Percentiles rank a stretch among this genome's conserved stretches.
Conservation (phyloP, 2,888 invertebrate species). For the Cephonodes hylas region DNA sequence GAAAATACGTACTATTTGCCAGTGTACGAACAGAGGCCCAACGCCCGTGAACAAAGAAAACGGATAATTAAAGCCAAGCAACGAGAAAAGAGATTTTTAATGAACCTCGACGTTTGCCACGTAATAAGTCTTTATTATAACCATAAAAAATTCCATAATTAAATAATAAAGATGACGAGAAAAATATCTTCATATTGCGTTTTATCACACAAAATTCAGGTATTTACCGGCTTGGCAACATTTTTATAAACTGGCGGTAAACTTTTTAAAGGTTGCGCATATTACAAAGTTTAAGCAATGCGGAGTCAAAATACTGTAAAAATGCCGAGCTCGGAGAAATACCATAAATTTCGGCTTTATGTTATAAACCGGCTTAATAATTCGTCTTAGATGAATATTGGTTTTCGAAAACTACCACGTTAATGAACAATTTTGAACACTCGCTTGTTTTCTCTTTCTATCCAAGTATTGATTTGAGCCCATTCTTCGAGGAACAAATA, state of each 20-base stretch:
- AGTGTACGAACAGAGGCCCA: conserved; percentile 53
- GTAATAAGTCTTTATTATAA: conserved; percentile 72
- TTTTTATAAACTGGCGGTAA: conserved; percentile 15
- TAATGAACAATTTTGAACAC: background rate
- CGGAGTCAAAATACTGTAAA: background rate
- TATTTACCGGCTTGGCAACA: conserved; percentile 17
- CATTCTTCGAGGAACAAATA: background rate
- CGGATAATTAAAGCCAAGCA: conserved; percentile 76
- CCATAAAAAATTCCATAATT: conserved; percentile 58
- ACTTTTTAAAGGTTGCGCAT: conserved; percentile 2
- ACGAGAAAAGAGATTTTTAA: conserved; percentile 76
- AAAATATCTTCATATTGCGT: conserved; percentile 22
- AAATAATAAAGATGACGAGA: conserved; percentile 44
- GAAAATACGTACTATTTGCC: conserved; percentile 50
- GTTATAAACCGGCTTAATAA: background rate
- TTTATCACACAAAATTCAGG: conserved; percentile 21
- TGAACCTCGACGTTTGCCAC: conserved; percentile 68
- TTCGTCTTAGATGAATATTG: background rate
- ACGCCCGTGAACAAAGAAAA: conserved; percentile 69
- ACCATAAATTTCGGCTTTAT: background rate
- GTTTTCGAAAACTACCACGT: background rate
- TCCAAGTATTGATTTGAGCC: background rate
- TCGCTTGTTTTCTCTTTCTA: too few species aligned
- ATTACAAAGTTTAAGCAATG: conserved; percentile 3
- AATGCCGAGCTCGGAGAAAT: background rate